Base-by-base conservation (phyloP, 92 coral and sea anemone genomes). In the Porites cylindrica region DNA sequence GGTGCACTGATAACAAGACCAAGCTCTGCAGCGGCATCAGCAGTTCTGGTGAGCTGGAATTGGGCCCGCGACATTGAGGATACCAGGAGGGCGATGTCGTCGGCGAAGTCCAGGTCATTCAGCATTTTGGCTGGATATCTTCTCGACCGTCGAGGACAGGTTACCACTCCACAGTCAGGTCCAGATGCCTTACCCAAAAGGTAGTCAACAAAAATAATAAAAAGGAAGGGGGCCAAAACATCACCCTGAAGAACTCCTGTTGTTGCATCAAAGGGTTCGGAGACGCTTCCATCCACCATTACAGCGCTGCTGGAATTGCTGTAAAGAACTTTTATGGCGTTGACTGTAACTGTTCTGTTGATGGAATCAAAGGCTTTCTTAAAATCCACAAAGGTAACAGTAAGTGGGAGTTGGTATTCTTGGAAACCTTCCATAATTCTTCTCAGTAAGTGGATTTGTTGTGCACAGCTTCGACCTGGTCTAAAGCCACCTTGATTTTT, bases 171-270 rank as follows among this genome's bases (percentile, higher is more conserved):
- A 7, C 1, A 13, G 56, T 80, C 78, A 51, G 24, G 59, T 17
- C 26, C 73, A 2, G 84, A 60, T 23, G 84, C 84, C 60, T 62
- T 60, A 14, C 63, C 10, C 60, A 80, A 60, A 32, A 80, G 58
- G 52, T 26, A 80, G 59, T 80, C 84, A 20, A 80, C 52, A 21
- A 77, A 14, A 26, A 59, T 77, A 20, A 77, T 77, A 29, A 77
- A 77, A 1, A 56, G 66, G 51, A 59, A 20, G 51, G 82, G 82
- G 21, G 82, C 82, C 4, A 77, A 29, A 17, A 77, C 75, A 64
- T 79, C 58, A 59, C 84, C 71, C 56, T 79, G 70, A 26, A 79
- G 62, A 20, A 80, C 76, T 29, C 76, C 84, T 61, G 84, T 80
- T 29, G 74, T 65, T 80, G 66, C 72, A 61, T 80, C 50, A 51